A percentile compares a stretch with the other conserved stretches of the same genome.
Conservation (phyloP, 2,888 invertebrate species). For the Pachycephus smyrnensis region DNA sequence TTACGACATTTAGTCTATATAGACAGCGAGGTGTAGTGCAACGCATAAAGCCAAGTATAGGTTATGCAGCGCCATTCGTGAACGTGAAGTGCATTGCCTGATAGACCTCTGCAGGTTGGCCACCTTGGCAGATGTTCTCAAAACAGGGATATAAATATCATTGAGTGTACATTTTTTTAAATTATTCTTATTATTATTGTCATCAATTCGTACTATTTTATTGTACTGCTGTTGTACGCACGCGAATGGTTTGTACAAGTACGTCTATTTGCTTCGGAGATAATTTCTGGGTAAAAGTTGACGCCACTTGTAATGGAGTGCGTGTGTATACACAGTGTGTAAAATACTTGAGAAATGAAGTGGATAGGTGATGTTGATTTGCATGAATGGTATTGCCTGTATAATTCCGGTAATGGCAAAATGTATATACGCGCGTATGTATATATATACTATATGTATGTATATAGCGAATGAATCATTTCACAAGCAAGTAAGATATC, state of each 20-base stretch:
- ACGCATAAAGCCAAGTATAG: constrained; percentile 35
- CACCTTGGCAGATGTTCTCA: constrained; percentile 9
- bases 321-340: background rate
- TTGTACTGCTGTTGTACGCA: background rate
- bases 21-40: constrained; percentile 25
- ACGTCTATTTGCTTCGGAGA: background rate
- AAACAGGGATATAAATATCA: background rate
- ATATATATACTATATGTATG: too few species aligned
- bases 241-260: background rate
- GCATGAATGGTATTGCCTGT: constrained; percentile 63
- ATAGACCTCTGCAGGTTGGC: constrained; percentile 10
- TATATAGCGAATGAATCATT: constrained; percentile 36
- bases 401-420: constrained; percentile 64
- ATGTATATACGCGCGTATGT: background rate
- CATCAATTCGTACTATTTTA: background rate
- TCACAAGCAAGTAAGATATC: constrained; percentile 43
- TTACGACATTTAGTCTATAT: constrained; percentile 51
- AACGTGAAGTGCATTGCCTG: constrained; percentile 37
- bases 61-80: constrained; percentile 32
- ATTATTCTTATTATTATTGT: background rate
- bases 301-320: background rate
- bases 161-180: background rate
- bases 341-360: background rate
- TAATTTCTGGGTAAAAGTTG: background rate
- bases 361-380: constrained; percentile 57